phyloP scores from a whole-genome alignment of 2,113 vertebrate species.

The Neomonachus schauinslandi region DNA sequence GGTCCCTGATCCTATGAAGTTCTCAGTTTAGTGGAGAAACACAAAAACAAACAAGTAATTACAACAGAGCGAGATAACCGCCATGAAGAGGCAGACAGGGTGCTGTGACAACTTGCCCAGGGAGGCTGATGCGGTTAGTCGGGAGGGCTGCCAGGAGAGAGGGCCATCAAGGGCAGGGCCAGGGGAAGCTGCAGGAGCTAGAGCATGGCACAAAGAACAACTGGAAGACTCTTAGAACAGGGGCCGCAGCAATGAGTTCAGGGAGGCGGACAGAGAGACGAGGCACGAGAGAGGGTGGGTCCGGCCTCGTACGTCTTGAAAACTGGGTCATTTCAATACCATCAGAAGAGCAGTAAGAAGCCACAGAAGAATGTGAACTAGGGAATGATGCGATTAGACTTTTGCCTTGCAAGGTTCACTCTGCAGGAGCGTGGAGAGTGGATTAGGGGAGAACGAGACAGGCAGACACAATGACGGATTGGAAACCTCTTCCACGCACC shows the following conservation, averaged over 20 bases:
- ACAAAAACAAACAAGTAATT: slow-evolving; percentile 36
- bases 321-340: slow-evolving; percentile 3
- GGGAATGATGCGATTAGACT: not conserved
- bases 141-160: not conserved
- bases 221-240: not conserved
- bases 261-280: not conserved
- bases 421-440: not conserved
- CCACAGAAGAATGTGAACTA: not conserved
- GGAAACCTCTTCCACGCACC: not conserved
- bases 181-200: not conserved
- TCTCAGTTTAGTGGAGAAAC: not conserved
- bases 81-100: not conserved
- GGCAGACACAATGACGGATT: not conserved
- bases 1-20: not conserved
- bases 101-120: not conserved
- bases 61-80: not conserved
- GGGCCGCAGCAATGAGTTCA: not conserved
- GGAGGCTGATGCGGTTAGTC: not conserved
- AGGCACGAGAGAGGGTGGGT: not conserved
- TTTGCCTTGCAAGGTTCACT: not conserved
- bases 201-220: not conserved
- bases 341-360: slow-evolving; percentile 19
- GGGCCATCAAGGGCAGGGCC: not conserved
- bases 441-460: not conserved
- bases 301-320: not conserved